Evolutionary conservation across 2,888 invertebrate species (phyloP), one percentile per base, ranked within the genome.

Genomic region (Volucella inflata): DNA sequence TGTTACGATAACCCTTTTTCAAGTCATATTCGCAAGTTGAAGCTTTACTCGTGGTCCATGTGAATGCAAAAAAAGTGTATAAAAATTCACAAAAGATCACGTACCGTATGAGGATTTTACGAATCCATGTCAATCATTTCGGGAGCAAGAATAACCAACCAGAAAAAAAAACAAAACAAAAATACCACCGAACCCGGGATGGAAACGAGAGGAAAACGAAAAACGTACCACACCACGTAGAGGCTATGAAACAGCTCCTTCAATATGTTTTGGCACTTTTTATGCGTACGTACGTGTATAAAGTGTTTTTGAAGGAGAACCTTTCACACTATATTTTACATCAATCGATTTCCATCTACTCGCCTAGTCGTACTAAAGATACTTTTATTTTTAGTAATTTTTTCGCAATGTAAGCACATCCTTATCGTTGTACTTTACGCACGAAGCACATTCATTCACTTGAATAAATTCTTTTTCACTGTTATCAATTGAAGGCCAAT

Each of bases 81-180:
- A 59, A 67, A 51, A 77, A 64, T 53, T 60, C 65, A 67, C 40
- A 64, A 50, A 60, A 71, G 72, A 60, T 51, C 71, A 72, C 72
- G 67, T 72, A 78, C 77, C 21, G 50, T 59, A 16, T 62, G 46
- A 40, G 68, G 64, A 68, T 78, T 64, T 74, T 57, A 74, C 50
- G 68, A 68, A 70, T 83, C 68, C 57, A 79, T 78, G 78, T 78
- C 78, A 83, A 83, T 83, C 72, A 72, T 67, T 62, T 48, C 44
- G n/a, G 38, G 14, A n/a, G 8, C 8, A 16, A 48, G 21, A 40
- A 67, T n/a, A 67, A 21, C 30, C 6, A 30, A 30, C 30, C 30
- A 30, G 9, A 21, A 14, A 21, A 38, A 50, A 42, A n/a, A 16
- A 51, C 30, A 40, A 50, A 72, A 44, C 16, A 42, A 44, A 17